A percentile compares a stretch with the other conserved stretches of the same genome.
Conservation (phyloP, 2,113 vertebrate genomes). For the Engraulis encrasicolus region DNA sequence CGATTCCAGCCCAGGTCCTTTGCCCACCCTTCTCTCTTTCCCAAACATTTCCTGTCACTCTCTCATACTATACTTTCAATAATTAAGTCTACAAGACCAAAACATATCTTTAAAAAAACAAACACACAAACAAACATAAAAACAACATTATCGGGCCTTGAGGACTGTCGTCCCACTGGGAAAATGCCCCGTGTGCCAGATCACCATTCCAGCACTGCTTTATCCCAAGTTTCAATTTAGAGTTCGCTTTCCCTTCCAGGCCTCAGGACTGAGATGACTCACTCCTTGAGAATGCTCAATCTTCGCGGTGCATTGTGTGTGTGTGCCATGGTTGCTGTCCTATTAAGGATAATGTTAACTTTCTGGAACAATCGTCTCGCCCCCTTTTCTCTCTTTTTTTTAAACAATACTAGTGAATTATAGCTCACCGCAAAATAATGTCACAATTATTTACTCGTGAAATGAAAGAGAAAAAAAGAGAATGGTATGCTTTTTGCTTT, state of each 20-base stretch:
- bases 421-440: conserved; percentile 40
- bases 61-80: too few species aligned
- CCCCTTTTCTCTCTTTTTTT: too few species aligned
- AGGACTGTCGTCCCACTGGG: too few species aligned
- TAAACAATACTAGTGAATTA: background rate
- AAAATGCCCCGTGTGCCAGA: too few species aligned
- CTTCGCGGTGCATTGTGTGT: background rate
- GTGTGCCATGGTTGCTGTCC: background rate
- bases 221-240: conserved; percentile 31
- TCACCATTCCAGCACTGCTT: too few species aligned
- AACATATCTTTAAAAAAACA: too few species aligned
- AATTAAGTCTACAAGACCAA: too few species aligned
- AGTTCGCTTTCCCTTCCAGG: conserved; percentile 3
- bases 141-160: too few species aligned
- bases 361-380: background rate
- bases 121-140: too few species aligned
- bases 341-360: conserved; percentile 11
- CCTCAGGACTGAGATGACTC: conserved; percentile 13
- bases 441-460: conserved; percentile 4
- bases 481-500: background rate
- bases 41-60: too few species aligned
- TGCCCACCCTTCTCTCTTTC: too few species aligned
- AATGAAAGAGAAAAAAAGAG: background rate
- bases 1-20: too few species aligned
- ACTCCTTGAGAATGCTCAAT: conserved; percentile 4